Evolutionary conservation across 2,888 invertebrate species (phyloP), one percentile per base, ranked within the genome.

Genomic region (Heteropelma amictum): DNA sequence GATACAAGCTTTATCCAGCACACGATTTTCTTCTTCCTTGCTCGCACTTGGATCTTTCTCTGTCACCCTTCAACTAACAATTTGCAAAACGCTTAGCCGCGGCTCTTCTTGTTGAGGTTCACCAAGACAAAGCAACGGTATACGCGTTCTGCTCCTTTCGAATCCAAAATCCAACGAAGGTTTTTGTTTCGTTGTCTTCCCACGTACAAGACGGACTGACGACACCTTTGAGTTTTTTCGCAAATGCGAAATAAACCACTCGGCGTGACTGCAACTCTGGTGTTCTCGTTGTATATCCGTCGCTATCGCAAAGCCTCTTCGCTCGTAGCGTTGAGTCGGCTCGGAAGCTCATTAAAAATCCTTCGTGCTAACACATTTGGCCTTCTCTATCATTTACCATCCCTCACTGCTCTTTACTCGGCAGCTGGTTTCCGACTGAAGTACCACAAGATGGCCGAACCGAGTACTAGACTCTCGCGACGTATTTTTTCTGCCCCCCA

Each of bases 351-450:
- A 87, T 87, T 82, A 87, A 88, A 87, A 86, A 85, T 82, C 84
- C 84, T 82, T 85, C 86, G 81, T 56, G 83, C 85, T 88, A 88
- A 86, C 85, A 87, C 88, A 88, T 88, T 85, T 82, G 86, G 82
- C 81, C 87, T 81, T 80, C 79, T 80, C 79, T 81, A 78, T 72
- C 86, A 77, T 83, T 84, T 82, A 88, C 88, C 86, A 82, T 88
- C 85, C 88, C 86, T 85, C 84, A 86, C 88, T 88, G 88, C 87
- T 86, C 85, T 84, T 86, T 85, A 88, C 85, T 87, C 88, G 86
- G 86, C 88, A 88, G 88, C 80, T 88, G 88, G 87, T 88, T 88
- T 86, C 88, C 88, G 88, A 88, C 88, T 88, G 86, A 87, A 74
- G 74, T 67, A 33, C 14, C 28, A 40, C 79, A 82, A 82, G 70